These are phyloP conservation scores for Lasiurus cinereus DNA, from an alignment of 2,113 vertebrate species.

Conservation along the genomic window DNA sequence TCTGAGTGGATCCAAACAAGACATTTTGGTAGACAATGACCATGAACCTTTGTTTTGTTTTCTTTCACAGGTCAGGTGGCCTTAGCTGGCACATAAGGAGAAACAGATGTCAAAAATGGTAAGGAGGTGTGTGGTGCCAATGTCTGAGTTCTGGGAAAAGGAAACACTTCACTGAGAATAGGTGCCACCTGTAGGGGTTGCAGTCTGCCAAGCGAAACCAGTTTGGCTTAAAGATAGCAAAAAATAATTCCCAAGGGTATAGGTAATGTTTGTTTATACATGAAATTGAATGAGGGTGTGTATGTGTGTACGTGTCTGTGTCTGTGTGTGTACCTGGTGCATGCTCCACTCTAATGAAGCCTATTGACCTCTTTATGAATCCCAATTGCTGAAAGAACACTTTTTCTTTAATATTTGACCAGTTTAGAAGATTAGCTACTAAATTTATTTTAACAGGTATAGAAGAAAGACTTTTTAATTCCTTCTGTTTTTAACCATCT, in stretches of 20 bases:
- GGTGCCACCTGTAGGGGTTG: constrained; percentile 71
- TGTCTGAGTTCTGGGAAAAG: constrained; percentile 78
- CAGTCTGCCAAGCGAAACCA: constrained; percentile 81
- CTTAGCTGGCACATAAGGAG: constrained; percentile 67
- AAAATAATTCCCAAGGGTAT: constrained; percentile 53
- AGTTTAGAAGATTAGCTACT: constrained; percentile 20
- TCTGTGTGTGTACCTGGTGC: background rate
- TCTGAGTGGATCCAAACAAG: constrained; percentile 25
- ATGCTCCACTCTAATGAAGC: background rate
- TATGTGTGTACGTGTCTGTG: constrained; percentile 21
- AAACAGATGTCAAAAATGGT: constrained; percentile 73
- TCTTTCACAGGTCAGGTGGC: constrained; percentile 70
- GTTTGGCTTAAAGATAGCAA: constrained; percentile 72
- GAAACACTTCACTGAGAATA: constrained; percentile 78
- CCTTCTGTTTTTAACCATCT: background rate
- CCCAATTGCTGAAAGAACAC: constrained; percentile 8
- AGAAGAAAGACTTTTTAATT: constrained; percentile 32
- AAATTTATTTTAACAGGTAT: background rate
- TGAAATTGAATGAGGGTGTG: constrained; percentile 37
- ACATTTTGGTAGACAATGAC: constrained; percentile 56
- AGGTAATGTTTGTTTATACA: constrained; percentile 66
- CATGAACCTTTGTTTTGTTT: constrained; percentile 77
- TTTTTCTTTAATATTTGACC: constrained; percentile 60
- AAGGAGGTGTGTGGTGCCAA: constrained; percentile 50
- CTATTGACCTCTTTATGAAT: constrained; percentile 50